phyloP scores from a whole-genome alignment of 1,140 invertebrate genomes.

The Hylaeus anthracinus region DNA sequence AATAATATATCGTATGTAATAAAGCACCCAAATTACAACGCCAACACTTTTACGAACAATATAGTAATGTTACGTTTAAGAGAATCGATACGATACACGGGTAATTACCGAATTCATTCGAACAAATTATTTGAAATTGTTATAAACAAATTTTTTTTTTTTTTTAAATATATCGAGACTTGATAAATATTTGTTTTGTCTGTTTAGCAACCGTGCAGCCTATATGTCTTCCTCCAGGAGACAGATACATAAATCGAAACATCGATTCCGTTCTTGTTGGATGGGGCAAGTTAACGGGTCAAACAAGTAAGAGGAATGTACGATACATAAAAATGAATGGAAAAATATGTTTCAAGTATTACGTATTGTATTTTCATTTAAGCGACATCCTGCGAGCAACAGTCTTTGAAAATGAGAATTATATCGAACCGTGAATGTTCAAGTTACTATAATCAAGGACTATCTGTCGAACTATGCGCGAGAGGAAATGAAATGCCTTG shows the following conservation, averaged over 20 bases:
- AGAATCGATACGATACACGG: conserved; percentile 63
- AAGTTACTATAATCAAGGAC: conserved; percentile 56
- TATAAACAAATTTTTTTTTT: neutral
- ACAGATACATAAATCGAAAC: conserved; percentile 44
- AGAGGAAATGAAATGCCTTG: conserved; percentile 64
- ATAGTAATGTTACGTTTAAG: conserved; percentile 67
- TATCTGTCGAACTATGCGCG: conserved; percentile 67
- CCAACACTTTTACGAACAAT: conserved; percentile 64
- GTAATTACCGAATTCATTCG: conserved; percentile 47
- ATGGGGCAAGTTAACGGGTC: conserved; percentile 67
- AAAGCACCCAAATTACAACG: conserved; percentile 67
- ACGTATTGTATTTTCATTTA: conserved; percentile 25
- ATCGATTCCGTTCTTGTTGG: conserved; percentile 58
- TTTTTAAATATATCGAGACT: neutral
- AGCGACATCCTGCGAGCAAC: conserved; percentile 61
- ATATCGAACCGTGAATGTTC: conserved; percentile 59
- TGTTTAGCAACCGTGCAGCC: conserved; percentile 68
- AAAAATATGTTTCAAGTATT: conserved; percentile 25
- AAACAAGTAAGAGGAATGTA: conserved; percentile 56
- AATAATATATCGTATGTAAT: conserved; percentile 71
- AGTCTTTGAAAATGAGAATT: conserved; percentile 59
- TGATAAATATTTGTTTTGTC: neutral
- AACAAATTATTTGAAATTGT: neutral
- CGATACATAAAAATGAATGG: conserved; percentile 20
- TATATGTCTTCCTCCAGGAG: conserved; percentile 60